These are phyloP conservation scores for Ricordea florida DNA, from an alignment of 92 coral and sea anemone species.

Conservation along the genomic window DNA sequence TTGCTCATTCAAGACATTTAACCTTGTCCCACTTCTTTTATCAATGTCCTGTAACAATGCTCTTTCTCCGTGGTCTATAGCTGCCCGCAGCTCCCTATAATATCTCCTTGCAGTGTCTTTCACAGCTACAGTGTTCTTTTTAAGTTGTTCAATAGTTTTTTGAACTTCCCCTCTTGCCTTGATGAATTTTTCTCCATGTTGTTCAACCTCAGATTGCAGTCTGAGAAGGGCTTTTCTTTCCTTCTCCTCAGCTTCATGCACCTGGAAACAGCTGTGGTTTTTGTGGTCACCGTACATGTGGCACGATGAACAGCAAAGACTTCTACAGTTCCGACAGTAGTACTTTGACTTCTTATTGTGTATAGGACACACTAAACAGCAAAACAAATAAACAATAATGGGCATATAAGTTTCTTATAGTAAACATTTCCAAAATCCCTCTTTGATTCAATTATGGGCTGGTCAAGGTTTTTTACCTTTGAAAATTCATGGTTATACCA, in stretches of 20 bases:
- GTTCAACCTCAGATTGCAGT: conserved; percentile 79
- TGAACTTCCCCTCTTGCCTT: conserved; percentile 95
- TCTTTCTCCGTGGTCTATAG: conserved; percentile 91
- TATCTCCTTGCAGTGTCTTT: conserved; percentile 80
- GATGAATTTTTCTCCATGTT: conserved; percentile 84
- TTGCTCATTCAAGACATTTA: conserved; percentile 89
- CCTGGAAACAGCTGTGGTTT: conserved; percentile 89
- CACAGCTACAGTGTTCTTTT: conserved; percentile 69
- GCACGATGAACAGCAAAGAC: conserved; percentile 82
- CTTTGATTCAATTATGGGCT: too few species aligned
- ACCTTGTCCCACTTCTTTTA: conserved; percentile 79
- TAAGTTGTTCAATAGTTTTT: conserved; percentile 80
- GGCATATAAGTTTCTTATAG: too few species aligned
- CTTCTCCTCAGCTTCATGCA: conserved; percentile 91
- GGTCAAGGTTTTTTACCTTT: too few species aligned
- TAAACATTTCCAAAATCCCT: too few species aligned
- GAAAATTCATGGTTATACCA: too few species aligned
- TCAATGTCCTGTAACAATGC: conserved; percentile 76
- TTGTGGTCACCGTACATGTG: conserved; percentile 80
- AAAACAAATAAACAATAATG: not conserved
- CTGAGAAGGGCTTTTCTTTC: conserved; percentile 72
- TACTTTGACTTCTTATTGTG: conserved; percentile 85
- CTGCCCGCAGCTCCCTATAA: conserved; percentile 86
- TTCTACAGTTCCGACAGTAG: conserved; percentile 89
- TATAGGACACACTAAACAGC: conserved; percentile 69